Percentiles rank a stretch among this genome's conserved stretches.
These are phyloP conservation scores for Hypomecis punctinalis DNA, from an alignment of 2,888 invertebrate genomes.

Conservation along the genomic window DNA sequence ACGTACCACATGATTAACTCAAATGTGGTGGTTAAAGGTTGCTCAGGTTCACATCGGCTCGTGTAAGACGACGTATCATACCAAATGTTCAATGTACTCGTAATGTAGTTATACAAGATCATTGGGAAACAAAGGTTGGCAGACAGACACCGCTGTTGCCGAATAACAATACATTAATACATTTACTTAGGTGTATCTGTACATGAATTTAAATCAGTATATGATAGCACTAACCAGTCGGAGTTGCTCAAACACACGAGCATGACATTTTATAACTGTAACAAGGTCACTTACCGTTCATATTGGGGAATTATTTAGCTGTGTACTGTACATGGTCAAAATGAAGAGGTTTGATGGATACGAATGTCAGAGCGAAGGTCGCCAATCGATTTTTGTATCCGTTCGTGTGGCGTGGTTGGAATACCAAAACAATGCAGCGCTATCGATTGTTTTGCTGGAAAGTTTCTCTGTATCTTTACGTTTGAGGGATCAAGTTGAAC, in stretches of 20 bases:
- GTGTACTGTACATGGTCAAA: constrained; percentile 59
- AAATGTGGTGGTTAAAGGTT: constrained; percentile 15
- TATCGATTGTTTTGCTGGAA: constrained; percentile 18
- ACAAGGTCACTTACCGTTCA: constrained; percentile 77
- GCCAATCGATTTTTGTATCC: constrained; percentile 53
- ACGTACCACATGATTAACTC: constrained; percentile 5
- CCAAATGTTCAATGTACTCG: not conserved
- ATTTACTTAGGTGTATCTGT: constrained; percentile 33
- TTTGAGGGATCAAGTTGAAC: constrained; percentile 21
- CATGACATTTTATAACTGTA: constrained; percentile 82
- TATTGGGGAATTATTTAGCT: constrained; percentile 68
- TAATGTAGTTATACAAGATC: constrained; percentile 5
- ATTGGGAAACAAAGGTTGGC: constrained; percentile 15
- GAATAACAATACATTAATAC: constrained; percentile 20
- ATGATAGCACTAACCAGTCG: constrained; percentile 63
- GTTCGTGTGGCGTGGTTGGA: constrained; percentile 44
- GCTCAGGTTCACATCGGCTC: constrained; percentile 1
- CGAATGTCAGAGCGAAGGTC: constrained; percentile 71
- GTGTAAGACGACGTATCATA: not conserved
- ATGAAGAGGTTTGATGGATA: constrained; percentile 63
- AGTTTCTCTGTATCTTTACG: constrained; percentile 7
- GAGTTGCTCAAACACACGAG: constrained; percentile 71
- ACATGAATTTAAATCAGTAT: constrained; percentile 46
- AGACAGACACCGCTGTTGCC: constrained; percentile 6
- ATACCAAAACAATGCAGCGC: constrained; percentile 42